Conservation (phyloP, 2,113 vertebrate species). For the Budorcas taxicolor region DNA sequence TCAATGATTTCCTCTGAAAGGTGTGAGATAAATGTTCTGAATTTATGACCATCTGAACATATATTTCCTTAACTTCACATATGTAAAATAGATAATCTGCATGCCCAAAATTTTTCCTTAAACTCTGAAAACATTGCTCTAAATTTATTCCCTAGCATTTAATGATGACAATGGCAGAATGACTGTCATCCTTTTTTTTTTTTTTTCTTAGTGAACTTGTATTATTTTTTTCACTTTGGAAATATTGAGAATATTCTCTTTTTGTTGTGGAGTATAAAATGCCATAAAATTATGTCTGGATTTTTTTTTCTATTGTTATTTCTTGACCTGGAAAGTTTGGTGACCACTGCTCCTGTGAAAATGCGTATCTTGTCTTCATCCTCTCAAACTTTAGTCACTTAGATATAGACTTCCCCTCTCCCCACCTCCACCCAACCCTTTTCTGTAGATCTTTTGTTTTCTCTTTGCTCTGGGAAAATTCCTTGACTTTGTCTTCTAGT, state of each 20-base stretch:
- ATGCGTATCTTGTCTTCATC: not conserved
- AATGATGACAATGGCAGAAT: not conserved
- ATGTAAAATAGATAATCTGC: not conserved
- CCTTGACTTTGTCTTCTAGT: not conserved
- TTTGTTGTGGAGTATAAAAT: not conserved
- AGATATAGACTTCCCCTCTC: not conserved
- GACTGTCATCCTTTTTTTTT: not conserved
- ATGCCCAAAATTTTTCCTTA: not conserved
- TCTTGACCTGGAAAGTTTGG: not conserved
- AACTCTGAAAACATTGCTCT: not conserved
- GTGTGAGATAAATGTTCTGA: not conserved
- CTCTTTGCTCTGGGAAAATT: not conserved
- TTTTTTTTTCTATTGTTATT: not conserved
- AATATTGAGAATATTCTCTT: not conserved
- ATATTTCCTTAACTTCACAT: not conserved
- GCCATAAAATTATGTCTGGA: not conserved
- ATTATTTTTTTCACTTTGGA: not conserved
- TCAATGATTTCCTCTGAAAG: not conserved
- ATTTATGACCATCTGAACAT: not conserved
- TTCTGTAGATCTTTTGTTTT: not conserved
- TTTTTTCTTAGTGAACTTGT: not conserved
- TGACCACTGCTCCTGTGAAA: not conserved
- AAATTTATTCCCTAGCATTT: not conserved
- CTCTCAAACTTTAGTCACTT: not conserved
- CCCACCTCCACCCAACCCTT: not conserved